phyloP scores from a whole-genome alignment of 2,797 vertebrate species.

The Thalassophryne amazonica region DNA sequence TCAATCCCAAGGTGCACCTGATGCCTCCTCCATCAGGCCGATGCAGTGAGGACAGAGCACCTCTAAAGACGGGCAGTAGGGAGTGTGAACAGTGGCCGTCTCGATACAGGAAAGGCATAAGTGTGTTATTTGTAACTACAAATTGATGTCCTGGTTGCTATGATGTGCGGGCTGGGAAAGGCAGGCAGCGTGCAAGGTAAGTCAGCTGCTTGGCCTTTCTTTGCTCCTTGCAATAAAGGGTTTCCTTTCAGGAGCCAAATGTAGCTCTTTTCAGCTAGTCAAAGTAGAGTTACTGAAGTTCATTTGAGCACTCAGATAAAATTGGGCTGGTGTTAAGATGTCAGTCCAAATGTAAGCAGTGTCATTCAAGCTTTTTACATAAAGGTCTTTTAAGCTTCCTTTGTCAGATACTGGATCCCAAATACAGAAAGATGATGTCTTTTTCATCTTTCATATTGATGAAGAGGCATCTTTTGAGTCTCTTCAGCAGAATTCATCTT shows the following conservation, averaged over 20 bases:
- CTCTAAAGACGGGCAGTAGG: constrained; percentile 41
- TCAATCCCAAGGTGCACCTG: constrained; percentile 61
- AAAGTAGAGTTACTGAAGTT: constrained; percentile 45
- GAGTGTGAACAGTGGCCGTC: constrained; percentile 23
- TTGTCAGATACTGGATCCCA: constrained; percentile 9
- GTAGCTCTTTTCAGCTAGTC: constrained; percentile 51
- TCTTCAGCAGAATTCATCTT: no score
- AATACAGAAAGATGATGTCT: background rate
- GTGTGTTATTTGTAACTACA: constrained; percentile 56
- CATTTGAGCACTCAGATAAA: constrained; percentile 42
- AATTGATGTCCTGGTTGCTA: no score
- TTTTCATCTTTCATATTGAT: no score
- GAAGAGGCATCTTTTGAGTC: constrained; percentile 1
- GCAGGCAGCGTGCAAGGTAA: constrained; percentile 42
- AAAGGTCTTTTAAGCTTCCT: constrained; percentile 17
- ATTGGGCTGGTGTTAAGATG: constrained; percentile 53
- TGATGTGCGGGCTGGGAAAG: constrained; percentile 44
- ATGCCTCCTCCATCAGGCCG: constrained; percentile 35
- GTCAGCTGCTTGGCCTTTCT: constrained; percentile 61
- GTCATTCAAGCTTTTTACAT: no score
- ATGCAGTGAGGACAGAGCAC: constrained; percentile 30
- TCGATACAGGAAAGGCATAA: constrained; percentile 30
- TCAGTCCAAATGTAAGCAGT: no score
- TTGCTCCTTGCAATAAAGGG: constrained; percentile 32
- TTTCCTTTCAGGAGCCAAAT: constrained; percentile 55